These are phyloP conservation scores for Archips crataeganus DNA, from an alignment of 2,888 invertebrate genomes.

Conservation along the genomic window DNA sequence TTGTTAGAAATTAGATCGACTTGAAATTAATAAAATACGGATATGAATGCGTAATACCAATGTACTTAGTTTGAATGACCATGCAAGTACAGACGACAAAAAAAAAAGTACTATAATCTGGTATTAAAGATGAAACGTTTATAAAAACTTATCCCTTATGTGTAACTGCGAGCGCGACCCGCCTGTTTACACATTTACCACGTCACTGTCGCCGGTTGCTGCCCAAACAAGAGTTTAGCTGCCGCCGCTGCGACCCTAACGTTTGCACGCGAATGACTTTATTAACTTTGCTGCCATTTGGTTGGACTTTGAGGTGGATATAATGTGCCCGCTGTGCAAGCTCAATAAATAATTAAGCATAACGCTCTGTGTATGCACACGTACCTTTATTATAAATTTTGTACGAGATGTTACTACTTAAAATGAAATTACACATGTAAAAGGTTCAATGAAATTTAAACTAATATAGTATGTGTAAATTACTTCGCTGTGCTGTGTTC, in stretches of 20 bases:
- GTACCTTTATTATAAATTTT: neutral
- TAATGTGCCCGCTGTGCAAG: neutral
- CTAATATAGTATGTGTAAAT: too few species aligned
- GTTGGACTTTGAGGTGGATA: constrained; percentile 2
- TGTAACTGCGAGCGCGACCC: neutral
- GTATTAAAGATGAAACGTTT: too few species aligned
- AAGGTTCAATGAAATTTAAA: neutral
- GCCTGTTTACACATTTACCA: constrained; percentile 3
- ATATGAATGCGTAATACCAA: too few species aligned
- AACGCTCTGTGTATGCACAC: neutral
- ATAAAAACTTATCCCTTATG: neutral
- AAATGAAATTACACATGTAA: neutral
- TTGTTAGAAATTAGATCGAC: too few species aligned
- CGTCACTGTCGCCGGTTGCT: constrained; percentile 1
- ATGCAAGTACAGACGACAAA: too few species aligned
- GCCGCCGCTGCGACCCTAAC: constrained; percentile 8
- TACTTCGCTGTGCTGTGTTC: too few species aligned
- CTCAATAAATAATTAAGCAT: neutral
- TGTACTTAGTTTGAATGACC: too few species aligned
- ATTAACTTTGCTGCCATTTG: constrained; percentile 17
- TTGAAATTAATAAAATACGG: too few species aligned
- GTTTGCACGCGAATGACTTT: constrained; percentile 32
- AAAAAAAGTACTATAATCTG: too few species aligned
- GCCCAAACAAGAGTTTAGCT: constrained; percentile 21
- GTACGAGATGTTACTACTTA: neutral